Conservation (phyloP, 2,888 invertebrate species). For the Spisula subtruncata region DNA sequence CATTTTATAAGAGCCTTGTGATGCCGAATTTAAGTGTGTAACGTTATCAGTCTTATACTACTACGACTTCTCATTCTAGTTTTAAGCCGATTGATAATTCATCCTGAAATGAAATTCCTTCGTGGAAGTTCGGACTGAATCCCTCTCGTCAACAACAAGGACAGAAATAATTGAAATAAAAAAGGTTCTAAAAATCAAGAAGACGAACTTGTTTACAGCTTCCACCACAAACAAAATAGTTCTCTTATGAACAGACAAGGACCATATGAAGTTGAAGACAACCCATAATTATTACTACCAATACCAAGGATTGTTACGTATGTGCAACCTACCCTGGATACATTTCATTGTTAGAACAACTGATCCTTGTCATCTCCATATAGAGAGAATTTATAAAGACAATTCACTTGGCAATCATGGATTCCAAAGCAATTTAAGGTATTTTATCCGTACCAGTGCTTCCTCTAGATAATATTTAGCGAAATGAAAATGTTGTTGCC, state of each 20-base stretch:
- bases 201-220: conserved; percentile 36
- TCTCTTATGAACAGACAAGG: conserved; percentile 42
- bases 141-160: background rate
- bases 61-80: too few relatives aligned
- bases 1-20: too few relatives aligned
- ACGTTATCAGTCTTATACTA: too few relatives aligned
- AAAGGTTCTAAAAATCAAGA: conserved; percentile 51
- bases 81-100: background rate
- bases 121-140: background rate
- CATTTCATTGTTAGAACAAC: conserved; percentile 55
- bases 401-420: conserved; percentile 45
- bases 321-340: conserved; percentile 51
- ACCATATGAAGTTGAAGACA: conserved; percentile 42
- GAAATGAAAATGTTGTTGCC: too few relatives aligned
- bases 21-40: too few relatives aligned
- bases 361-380: conserved; percentile 48
- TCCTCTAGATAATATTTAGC: too few relatives aligned
- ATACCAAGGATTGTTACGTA: conserved; percentile 52
- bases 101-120: background rate
- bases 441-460: too few relatives aligned
- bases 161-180: background rate
- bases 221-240: conserved; percentile 36
- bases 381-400: conserved; percentile 19
- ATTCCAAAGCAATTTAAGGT: conserved; percentile 47
- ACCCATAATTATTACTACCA: conserved; percentile 56